Conservation (phyloP, 1,140 invertebrate species). For the Ectropis grisescens region DNA sequence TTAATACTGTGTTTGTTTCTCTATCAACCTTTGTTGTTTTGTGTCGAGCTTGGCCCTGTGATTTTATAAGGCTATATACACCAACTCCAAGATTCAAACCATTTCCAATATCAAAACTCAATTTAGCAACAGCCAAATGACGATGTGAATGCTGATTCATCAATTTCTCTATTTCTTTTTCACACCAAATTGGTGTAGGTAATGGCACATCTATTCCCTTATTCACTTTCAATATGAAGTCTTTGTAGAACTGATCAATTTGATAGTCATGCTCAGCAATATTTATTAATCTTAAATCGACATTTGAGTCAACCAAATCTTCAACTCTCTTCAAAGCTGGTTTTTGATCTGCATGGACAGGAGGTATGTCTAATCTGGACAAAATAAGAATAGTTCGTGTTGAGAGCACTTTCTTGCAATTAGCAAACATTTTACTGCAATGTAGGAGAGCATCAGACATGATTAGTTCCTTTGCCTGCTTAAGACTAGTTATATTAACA, state of each 20-base stretch:
- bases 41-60: constrained; percentile 18
- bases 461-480: constrained; percentile 36
- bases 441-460: constrained; percentile 49
- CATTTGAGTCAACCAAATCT: constrained; percentile 42
- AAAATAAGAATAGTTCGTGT: constrained; percentile 37
- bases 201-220: constrained; percentile 25
- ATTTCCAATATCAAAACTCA: constrained; percentile 45
- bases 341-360: constrained; percentile 29
- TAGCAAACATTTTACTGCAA: constrained; percentile 51
- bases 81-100: constrained; percentile 44
- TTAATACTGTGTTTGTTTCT: constrained; percentile 40
- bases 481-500: constrained; percentile 21
- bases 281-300: constrained; percentile 47
- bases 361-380: constrained; percentile 31
- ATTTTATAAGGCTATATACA: constrained; percentile 41
- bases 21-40: constrained; percentile 38
- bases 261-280: constrained; percentile 27
- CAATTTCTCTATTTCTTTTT: constrained; percentile 29
- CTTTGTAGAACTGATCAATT: constrained; percentile 36
- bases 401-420: constrained; percentile 44
- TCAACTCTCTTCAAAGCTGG: constrained; percentile 33
- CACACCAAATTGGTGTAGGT: constrained; percentile 32
- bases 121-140: constrained; percentile 37
- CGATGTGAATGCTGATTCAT: constrained; percentile 45
- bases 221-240: constrained; percentile 38